Percentiles rank a stretch among this genome's conserved stretches.
These are phyloP conservation scores for Desmodus rotundus DNA, from an alignment of 2,113 vertebrate species.

Conservation along the genomic window DNA sequence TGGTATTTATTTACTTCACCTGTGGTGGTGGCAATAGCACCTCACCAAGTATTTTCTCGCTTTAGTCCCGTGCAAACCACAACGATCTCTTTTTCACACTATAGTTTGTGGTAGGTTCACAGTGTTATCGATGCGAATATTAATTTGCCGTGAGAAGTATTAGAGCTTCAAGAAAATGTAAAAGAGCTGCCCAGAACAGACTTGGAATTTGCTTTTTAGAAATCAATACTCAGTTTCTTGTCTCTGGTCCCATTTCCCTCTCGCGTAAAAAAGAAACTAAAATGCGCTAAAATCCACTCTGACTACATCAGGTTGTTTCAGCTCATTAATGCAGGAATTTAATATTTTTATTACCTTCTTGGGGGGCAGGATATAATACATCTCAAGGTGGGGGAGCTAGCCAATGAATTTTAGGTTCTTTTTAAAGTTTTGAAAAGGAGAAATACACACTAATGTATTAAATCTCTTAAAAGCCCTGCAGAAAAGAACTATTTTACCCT, in stretches of 20 bases:
- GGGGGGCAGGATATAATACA: background rate
- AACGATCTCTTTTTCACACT: background rate
- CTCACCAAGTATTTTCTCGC: conserved; percentile 15
- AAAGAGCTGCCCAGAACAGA: background rate
- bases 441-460: background rate
- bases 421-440: background rate
- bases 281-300: background rate
- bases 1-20: background rate
- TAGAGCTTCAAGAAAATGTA: background rate
- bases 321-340: background rate
- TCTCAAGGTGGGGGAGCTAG: background rate
- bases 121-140: background rate
- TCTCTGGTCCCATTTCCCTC: background rate
- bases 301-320: background rate
- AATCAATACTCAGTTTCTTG: background rate
- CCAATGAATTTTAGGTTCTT: background rate
- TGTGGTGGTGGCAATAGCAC: background rate
- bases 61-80: background rate
- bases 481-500: background rate
- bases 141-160: background rate
- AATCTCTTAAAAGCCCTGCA: background rate
- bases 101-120: background rate
- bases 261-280: background rate
- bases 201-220: background rate
- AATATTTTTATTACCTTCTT: background rate